Evolutionary conservation across 2,888 invertebrate species (phyloP).

Genomic region (Lamellibrachia columna): DNA sequence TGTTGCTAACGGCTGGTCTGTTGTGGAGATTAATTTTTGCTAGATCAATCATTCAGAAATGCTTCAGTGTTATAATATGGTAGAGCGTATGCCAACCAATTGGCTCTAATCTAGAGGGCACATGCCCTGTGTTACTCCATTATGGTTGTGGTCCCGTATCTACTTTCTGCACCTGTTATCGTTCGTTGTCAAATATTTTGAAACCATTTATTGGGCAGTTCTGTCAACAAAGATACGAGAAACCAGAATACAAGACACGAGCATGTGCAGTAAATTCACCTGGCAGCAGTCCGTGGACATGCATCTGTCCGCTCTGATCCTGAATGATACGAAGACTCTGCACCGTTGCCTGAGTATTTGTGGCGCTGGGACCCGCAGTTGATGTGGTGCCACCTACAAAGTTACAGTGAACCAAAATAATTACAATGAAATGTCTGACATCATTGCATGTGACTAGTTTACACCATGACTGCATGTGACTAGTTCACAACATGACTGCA

Average conservation of each 20-base stretch:
- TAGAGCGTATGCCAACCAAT: too few relatives aligned
- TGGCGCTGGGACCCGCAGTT: not conserved
- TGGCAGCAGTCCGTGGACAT: constrained; percentile 88
- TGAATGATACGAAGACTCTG: constrained; percentile 82
- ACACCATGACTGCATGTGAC: not conserved
- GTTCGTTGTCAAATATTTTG: too few relatives aligned
- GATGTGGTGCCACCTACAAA: not conserved
- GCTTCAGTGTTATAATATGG: too few relatives aligned
- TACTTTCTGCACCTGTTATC: too few relatives aligned
- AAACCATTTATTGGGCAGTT: too few relatives aligned
- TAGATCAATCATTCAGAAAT: too few relatives aligned
- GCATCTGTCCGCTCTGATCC: constrained; percentile 88
- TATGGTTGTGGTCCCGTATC: too few relatives aligned
- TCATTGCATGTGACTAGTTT: not conserved
- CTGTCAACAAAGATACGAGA: not conserved
- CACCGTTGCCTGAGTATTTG: constrained; percentile 36
- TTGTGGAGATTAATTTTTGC: too few relatives aligned
- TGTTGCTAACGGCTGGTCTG: too few relatives aligned
- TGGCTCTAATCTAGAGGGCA: too few relatives aligned
- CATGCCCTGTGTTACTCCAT: too few relatives aligned
- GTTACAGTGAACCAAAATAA: not conserved
- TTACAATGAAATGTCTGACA: not conserved
- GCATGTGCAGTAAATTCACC: constrained; percentile 68
- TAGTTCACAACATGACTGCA: not conserved
- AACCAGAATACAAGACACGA: not conserved